Base-by-base conservation (phyloP, 2,888 invertebrate genomes). In the Eupithecia subfuscata region DNA sequence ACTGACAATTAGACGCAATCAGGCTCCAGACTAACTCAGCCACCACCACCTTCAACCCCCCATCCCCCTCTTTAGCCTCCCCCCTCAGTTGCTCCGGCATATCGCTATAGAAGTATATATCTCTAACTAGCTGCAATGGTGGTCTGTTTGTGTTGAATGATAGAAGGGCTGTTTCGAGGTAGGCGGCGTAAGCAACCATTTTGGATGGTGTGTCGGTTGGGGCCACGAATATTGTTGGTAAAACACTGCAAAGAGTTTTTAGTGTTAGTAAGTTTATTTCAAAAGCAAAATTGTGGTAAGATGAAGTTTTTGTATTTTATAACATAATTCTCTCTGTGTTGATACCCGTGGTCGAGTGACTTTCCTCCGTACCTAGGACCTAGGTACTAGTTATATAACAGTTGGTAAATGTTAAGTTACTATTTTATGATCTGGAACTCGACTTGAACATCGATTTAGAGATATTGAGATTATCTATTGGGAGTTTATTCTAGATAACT, bases 1-100 rank as follows among this genome's bases (percentile, higher is more conserved):
- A 94, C 91, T 96, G 97, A 71, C 96, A 96, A 76, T 96, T 95
- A 2, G 97, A 95, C 7, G 96, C 92, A 85, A 96, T 91, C 43
- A 97, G 85, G 18, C 83, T 86, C n/a, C 83, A 86, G 77, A 91
- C 81, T 37, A 95, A 73, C 75, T 90, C 90, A 0, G 88, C 90
- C 0, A 94, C 81, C 0, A 90, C 79, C 4, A 60, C 6, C 83
- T 81, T 68, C 80, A 94, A 74, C 12, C 84, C 81, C 0, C 86
- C 88, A 0, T 56, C 56, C 16, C 84, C 80, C 0, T 78, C 78
- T 56, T 86, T 30, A 1, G 68, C 73, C 0, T 87, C 86, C 2
- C 70, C 76, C 63, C 82, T 89, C 80, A 94, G 73, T 73, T 91
- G 90, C 0, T 85, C 81, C 0, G 94, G 94, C 3, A 94, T 75